These are phyloP conservation scores for Danio jaintianensis DNA, from an alignment of 2,797 vertebrate genomes.

Conservation along the genomic window DNA sequence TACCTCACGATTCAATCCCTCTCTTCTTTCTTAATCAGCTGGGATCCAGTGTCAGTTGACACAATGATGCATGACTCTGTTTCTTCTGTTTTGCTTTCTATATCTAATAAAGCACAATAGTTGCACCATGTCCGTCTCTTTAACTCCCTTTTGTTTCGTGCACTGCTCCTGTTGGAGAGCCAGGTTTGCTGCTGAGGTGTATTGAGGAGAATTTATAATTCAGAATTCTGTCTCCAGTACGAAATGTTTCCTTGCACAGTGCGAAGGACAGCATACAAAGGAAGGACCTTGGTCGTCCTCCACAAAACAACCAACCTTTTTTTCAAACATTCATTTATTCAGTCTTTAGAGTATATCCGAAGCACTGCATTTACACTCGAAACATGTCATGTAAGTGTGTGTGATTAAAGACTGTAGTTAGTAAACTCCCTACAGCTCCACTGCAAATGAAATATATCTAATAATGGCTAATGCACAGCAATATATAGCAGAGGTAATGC, in stretches of 20 bases:
- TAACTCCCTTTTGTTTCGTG: constrained; percentile 23
- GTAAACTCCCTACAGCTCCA: not conserved
- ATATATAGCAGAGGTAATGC: not conserved
- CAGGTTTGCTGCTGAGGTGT: not conserved
- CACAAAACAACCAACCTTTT: constrained; percentile 24
- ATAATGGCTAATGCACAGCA: constrained; percentile 18
- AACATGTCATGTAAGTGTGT: constrained; percentile 52
- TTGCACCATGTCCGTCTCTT: constrained; percentile 53
- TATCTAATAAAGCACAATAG: constrained; percentile 82
- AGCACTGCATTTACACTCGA: constrained; percentile 65
- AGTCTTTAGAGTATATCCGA: constrained; percentile 53
- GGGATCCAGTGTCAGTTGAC: constrained; percentile 73
- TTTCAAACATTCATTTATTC: constrained; percentile 47
- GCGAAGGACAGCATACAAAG: constrained; percentile 15
- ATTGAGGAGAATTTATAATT: constrained; percentile 37
- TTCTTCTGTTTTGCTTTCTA: constrained; percentile 79
- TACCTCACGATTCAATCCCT: constrained; percentile 73
- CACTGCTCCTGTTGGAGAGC: not conserved
- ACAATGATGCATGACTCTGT: constrained; percentile 79
- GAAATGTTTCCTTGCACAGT: constrained; percentile 7
- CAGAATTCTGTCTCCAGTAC: not conserved
- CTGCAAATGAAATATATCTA: not conserved
- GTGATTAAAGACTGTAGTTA: constrained; percentile 40
- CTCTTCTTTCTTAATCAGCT: constrained; percentile 61
- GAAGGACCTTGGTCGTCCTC: constrained; percentile 18